These are phyloP conservation scores for Syngnathus rostellatus DNA, from an alignment of 2,797 vertebrate genomes.

Conservation along the genomic window DNA sequence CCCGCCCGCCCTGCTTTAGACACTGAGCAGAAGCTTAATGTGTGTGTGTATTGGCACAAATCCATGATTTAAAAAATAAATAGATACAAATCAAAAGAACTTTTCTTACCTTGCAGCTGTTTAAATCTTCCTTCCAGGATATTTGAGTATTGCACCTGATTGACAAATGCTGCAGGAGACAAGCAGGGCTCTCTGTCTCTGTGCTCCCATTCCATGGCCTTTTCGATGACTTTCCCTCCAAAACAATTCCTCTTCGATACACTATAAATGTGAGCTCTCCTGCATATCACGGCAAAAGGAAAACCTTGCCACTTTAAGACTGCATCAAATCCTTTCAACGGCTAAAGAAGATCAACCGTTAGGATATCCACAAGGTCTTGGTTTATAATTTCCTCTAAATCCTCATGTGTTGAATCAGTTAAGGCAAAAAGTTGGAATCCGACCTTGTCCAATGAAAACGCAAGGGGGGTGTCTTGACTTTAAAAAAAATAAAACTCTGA, in stretches of 20 bases:
- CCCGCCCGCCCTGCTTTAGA: conserved; percentile 35
- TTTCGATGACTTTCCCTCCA: conserved; percentile 19
- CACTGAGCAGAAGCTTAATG: conserved; percentile 35
- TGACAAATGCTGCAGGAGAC: conserved; percentile 85
- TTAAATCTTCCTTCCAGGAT: conserved; percentile 90
- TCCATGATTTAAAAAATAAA: no score
- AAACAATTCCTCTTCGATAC: conserved; percentile 33
- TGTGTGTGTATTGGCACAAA: neutral
- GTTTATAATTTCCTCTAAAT: conserved; percentile 27
- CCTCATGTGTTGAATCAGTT: conserved; percentile 21
- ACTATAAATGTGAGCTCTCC: conserved; percentile 28
- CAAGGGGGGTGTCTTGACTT: conserved; percentile 19
- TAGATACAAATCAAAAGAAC: neutral
- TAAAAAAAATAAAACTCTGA: conserved; percentile 29
- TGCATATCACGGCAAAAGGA: conserved; percentile 43
- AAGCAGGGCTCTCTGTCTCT: conserved; percentile 70
- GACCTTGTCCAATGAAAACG: conserved; percentile 40
- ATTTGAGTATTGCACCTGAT: conserved; percentile 82
- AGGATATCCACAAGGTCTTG: conserved; percentile 28
- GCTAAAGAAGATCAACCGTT: conserved; percentile 17
- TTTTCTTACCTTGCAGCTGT: conserved; percentile 91
- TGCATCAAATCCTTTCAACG: conserved; percentile 20
- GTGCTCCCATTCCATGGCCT: conserved; percentile 68
- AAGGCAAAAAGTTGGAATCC: conserved; percentile 29
- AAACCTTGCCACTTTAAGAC: conserved; percentile 16